These are phyloP conservation scores for Pachliopta kotzebuea DNA, from an alignment of 2,888 invertebrate genomes.

Conservation along the genomic window DNA sequence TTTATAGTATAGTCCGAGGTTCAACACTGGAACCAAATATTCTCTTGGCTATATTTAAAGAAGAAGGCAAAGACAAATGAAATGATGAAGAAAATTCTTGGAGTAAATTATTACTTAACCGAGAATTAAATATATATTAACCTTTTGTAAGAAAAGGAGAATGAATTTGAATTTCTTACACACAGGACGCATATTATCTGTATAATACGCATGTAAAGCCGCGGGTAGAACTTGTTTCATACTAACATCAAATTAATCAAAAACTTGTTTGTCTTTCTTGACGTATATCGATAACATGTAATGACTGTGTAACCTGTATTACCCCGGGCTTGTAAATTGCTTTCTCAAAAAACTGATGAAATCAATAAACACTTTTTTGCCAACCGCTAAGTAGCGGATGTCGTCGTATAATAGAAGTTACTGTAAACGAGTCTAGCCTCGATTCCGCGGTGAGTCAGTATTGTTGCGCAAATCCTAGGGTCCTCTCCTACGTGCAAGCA, in stretches of 20 bases:
- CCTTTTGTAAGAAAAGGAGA: too few relatives aligned
- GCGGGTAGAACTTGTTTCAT: too few relatives aligned
- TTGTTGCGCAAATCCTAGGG: conserved; percentile 30
- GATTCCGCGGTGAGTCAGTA: conserved; percentile 30
- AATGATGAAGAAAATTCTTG: too few relatives aligned
- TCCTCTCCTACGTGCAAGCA: conserved; percentile 36
- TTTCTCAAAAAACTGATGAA: conserved; percentile 17
- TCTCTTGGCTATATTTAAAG: too few relatives aligned
- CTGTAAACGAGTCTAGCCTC: conserved; percentile 29
- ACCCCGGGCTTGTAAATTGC: conserved; percentile 6
- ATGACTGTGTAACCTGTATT: conserved; percentile 18
- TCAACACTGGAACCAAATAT: too few relatives aligned
- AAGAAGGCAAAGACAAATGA: too few relatives aligned
- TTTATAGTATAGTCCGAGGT: too few relatives aligned
- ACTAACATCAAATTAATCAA: neutral
- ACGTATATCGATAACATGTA: conserved; percentile 16
- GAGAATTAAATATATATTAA: too few relatives aligned
- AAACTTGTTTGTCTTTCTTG: neutral
- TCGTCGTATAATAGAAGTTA: conserved; percentile 7
- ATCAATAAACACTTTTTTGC: conserved; percentile 13
- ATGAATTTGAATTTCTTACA: too few relatives aligned
- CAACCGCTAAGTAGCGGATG: conserved; percentile 9
- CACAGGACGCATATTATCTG: too few relatives aligned
- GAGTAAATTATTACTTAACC: too few relatives aligned
- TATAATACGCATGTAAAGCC: too few relatives aligned